Conservation (phyloP, 1,140 invertebrate genomes). For the Spodoptera frugiperda region DNA sequence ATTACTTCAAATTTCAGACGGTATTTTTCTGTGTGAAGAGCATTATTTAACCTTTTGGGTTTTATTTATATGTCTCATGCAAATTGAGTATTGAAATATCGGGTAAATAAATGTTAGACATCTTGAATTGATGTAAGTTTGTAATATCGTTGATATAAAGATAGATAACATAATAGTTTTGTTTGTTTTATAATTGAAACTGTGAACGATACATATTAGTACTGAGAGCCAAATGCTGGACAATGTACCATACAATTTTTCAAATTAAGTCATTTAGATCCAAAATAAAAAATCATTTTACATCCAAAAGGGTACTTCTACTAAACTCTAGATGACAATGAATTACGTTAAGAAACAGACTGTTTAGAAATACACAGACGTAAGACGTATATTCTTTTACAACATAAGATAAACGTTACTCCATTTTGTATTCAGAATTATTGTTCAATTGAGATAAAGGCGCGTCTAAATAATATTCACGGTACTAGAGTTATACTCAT, state of each 20-base stretch:
- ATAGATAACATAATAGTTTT: too few relatives aligned
- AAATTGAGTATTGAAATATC: conserved; percentile 17
- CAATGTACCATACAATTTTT: too few relatives aligned
- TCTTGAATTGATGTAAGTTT: not conserved
- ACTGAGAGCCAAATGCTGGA: too few relatives aligned
- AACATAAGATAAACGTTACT: not conserved
- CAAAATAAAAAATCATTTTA: too few relatives aligned
- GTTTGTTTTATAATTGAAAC: too few relatives aligned
- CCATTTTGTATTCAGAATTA: conserved; percentile 14
- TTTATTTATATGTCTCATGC: conserved; percentile 35
- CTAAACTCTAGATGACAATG: too few relatives aligned
- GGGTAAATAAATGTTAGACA: not conserved
- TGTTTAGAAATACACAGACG: not conserved
- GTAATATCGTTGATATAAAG: too few relatives aligned
- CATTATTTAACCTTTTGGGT: conserved; percentile 37
- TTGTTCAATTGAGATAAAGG: conserved; percentile 26
- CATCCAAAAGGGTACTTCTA: too few relatives aligned
- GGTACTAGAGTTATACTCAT: not conserved
- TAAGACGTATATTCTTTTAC: conserved; percentile 21
- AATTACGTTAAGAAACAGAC: too few relatives aligned
- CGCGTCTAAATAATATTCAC: not conserved
- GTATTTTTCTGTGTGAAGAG: conserved; percentile 45
- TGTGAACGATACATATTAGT: too few relatives aligned
- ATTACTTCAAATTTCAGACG: conserved; percentile 49
- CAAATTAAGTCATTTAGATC: too few relatives aligned